A percentile compares a stretch with the other conserved stretches of the same genome.
Evolutionary conservation across 2,797 vertebrate species (phyloP).

Genomic region (Alosa sapidissima): DNA sequence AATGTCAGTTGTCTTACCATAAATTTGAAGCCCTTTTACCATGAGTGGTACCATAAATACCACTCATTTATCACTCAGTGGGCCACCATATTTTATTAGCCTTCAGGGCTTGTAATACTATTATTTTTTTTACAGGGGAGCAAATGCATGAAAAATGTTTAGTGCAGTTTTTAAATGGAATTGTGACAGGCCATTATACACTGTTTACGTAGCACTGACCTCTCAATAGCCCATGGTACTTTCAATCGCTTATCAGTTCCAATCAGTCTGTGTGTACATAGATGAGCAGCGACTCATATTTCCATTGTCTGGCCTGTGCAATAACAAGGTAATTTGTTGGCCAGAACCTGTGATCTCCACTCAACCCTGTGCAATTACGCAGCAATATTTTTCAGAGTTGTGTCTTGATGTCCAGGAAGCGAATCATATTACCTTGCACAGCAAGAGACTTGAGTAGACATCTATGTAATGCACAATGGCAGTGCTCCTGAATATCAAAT

Average conservation of each 20-base stretch:
- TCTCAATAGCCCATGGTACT: constrained; percentile 10
- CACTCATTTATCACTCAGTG: neutral
- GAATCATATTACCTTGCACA: constrained; percentile 54
- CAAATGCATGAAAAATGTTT: neutral
- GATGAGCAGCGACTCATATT: constrained; percentile 39
- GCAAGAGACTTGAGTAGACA: constrained; percentile 38
- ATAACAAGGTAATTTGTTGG: constrained; percentile 56
- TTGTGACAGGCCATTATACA: neutral
- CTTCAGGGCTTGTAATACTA: too few species aligned
- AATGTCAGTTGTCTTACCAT: neutral
- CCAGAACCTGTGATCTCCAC: constrained; percentile 38
- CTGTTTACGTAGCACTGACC: neutral
- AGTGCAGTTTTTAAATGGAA: neutral
- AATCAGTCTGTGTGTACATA: constrained; percentile 39
- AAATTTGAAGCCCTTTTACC: neutral
- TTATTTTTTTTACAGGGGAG: neutral
- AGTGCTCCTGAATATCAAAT: constrained; percentile 55
- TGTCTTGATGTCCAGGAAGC: constrained; percentile 47
- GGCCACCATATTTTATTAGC: neutral
- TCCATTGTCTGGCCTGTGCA: constrained; percentile 44
- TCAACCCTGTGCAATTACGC: constrained; percentile 43
- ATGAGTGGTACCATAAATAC: neutral
- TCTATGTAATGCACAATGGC: constrained; percentile 53
- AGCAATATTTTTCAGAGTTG: constrained; percentile 46
- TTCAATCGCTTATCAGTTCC: constrained; percentile 46